Evolutionary conservation across 2,113 vertebrate species (phyloP).

Genomic region (Hiodon tergisus): DNA sequence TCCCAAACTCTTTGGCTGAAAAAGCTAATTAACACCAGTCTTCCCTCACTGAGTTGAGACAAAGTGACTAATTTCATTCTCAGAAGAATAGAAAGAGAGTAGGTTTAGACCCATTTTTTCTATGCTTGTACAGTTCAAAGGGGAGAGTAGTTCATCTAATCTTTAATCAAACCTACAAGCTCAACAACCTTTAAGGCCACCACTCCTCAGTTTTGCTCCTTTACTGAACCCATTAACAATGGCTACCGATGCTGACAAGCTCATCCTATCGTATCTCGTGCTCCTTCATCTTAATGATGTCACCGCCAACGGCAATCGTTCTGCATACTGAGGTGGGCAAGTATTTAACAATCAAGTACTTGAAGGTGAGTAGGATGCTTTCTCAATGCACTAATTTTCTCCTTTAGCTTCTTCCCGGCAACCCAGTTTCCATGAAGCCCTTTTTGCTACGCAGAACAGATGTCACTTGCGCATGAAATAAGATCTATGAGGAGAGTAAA

Average conservation of each 20-base stretch:
- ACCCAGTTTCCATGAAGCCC: too few relatives aligned
- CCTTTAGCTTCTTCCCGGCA: too few relatives aligned
- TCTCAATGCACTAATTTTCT: too few relatives aligned
- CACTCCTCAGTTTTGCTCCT: neutral
- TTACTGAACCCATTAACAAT: neutral
- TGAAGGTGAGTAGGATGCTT: too few relatives aligned
- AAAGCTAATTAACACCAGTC: slow-evolving; percentile 45
- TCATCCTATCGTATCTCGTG: neutral
- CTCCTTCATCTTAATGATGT: neutral
- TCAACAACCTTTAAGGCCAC: neutral
- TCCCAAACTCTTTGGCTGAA: slow-evolving; percentile 29
- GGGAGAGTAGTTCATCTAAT: neutral
- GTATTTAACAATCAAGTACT: neutral
- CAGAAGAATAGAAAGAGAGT: slow-evolving; percentile 41
- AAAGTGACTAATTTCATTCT: slow-evolving; percentile 37
- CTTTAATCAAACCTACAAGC: slow-evolving; percentile 6
- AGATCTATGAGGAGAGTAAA: neutral
- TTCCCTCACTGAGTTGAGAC: slow-evolving; percentile 3
- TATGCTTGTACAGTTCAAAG: neutral
- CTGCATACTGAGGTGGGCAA: neutral
- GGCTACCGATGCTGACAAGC: neutral
- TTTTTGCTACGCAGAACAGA: too few relatives aligned
- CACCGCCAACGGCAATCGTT: neutral
- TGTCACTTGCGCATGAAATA: too few relatives aligned
- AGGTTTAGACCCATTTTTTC: slow-evolving; percentile 4